Evolutionary conservation across 2,888 invertebrate genomes (phyloP), one percentile per base, ranked within the genome.

Genomic region (Pinctada fucata): DNA sequence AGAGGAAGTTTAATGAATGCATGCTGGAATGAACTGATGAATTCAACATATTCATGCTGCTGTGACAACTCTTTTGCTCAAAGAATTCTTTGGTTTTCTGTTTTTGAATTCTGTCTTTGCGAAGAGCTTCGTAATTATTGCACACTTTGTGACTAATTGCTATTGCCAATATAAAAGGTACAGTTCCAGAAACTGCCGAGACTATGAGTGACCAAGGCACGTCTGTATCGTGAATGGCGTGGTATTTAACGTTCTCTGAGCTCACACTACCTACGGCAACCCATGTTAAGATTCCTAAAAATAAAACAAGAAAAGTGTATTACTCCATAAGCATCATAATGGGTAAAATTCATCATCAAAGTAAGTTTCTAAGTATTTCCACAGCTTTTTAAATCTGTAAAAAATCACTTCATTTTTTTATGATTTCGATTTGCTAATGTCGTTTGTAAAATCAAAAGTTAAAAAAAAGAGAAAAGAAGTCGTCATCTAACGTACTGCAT

Each of bases 61-160:
- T 73, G 50, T 73, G 73, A 48, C 65, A 73, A 73, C 73, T 73
- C 48, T 52, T 58, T 47, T 73, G 73, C 64, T 73, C 73, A 52
- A 64, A 73, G 50, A 73, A 73, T 48, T 73, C 48, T 45, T 63
- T 58, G 10, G 73, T 73, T 64, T 73, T 73, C 48, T 48, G 50
- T n/a, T 73, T 73, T 47, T 73, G 73, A 8, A 31, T 6, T 31
- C 65, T n/a, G 8, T 73, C 73, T 73, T 73, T 73, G 3, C 45
- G 58, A n/a, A 73, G 48, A 16, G 48, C 64, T 48, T 13, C 48
- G 48, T 48, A 47, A 50, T 73, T 73, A 47, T 48, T 73, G 50
- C 64, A 48, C 31, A 73, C 47, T 64, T 52, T 63, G 52, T n/a
- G 52, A 13, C 31, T 47, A 6, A 73, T 49, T 16, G 16, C 73